A percentile compares a stretch with the other conserved stretches of the same genome.
Evolutionary conservation across 1,140 invertebrate genomes (phyloP).

Genomic region (Aphis gossypii): DNA sequence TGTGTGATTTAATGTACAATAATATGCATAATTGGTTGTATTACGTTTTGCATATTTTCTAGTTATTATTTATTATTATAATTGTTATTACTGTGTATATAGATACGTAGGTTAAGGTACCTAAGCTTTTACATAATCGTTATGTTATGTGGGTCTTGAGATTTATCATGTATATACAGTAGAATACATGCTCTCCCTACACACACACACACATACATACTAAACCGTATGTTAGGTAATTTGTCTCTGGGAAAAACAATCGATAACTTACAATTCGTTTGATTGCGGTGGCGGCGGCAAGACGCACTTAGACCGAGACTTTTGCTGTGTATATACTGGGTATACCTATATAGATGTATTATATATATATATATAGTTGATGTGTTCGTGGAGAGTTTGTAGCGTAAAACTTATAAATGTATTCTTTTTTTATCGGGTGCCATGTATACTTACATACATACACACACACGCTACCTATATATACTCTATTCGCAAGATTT

Average conservation of each 20-base stretch:
- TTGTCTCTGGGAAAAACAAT: constrained; percentile 3
- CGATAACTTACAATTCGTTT: constrained; percentile 33
- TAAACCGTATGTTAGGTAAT: neutral
- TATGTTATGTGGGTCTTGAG: neutral
- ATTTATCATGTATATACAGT: neutral
- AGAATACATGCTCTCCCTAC: neutral
- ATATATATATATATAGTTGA: neutral
- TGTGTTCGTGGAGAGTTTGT: neutral
- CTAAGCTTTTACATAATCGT: neutral
- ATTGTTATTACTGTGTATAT: neutral
- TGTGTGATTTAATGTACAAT: neutral
- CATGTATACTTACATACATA: neutral
- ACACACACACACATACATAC: neutral
- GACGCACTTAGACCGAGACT: neutral
- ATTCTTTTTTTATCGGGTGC: neutral
- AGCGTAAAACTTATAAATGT: neutral
- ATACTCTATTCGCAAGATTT: neutral
- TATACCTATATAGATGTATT: neutral
- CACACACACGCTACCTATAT: neutral
- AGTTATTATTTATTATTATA: neutral
- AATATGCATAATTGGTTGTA: neutral
- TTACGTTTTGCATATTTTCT: neutral
- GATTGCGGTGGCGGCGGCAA: neutral
- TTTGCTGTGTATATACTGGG: neutral
- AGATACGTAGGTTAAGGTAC: neutral